These are phyloP conservation scores for Cantharis flavilabris DNA, from an alignment of 2,888 invertebrate species.

Conservation along the genomic window DNA sequence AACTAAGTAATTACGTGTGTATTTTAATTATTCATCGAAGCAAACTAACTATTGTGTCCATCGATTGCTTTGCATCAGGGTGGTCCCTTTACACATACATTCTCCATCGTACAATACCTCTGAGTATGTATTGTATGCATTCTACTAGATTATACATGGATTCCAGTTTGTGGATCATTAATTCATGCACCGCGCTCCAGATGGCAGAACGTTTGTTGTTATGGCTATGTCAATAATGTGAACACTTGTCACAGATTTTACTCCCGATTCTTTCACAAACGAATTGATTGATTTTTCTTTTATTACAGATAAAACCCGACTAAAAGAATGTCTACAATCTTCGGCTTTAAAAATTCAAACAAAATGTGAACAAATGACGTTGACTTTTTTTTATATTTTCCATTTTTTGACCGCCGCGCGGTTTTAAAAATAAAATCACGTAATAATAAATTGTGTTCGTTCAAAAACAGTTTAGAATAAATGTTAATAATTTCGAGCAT, in stretches of 20 bases:
- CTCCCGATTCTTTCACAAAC: constrained; percentile 6
- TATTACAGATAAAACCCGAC: background rate
- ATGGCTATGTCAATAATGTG: constrained; percentile 34
- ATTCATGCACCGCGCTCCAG: constrained; percentile 44
- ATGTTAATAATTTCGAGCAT: background rate
- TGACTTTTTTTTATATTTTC: background rate
- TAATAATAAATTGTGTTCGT: background rate
- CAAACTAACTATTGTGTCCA: constrained; percentile 51
- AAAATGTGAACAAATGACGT: background rate
- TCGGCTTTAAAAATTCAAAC: background rate
- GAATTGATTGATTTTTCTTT: background rate
- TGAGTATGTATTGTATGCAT: constrained; percentile 49
- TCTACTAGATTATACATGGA: constrained; percentile 47
- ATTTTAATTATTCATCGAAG: constrained; percentile 49
- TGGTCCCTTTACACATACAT: constrained; percentile 47
- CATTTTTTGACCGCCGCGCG: background rate
- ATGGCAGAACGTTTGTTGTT: constrained; percentile 41
- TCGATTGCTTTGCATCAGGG: constrained; percentile 49
- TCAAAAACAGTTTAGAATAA: background rate
- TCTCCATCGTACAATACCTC: constrained; percentile 49
- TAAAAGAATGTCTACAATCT: background rate
- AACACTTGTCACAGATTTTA: constrained; percentile 31
- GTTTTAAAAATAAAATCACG: background rate
- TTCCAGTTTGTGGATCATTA: constrained; percentile 47
- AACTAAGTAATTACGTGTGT: constrained; percentile 45